Conservation (phyloP, 2,113 vertebrate species). For the Crotalus helleri region DNA sequence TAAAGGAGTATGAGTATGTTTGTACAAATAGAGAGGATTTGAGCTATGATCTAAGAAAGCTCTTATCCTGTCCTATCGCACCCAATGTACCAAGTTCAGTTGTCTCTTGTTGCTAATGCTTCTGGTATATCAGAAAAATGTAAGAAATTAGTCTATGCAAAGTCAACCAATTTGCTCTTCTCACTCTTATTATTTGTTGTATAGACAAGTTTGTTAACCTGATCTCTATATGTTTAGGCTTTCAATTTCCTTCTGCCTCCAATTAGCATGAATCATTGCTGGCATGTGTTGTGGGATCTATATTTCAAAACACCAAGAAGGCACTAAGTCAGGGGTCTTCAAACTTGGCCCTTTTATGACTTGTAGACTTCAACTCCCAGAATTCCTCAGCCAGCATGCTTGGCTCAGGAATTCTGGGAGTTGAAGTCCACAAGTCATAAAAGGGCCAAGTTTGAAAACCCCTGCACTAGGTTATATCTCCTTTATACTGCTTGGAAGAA, state of each 20-base stretch:
- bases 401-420: too few relatives aligned
- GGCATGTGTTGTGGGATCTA: too few relatives aligned
- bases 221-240: too few relatives aligned
- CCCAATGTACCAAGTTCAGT: background rate
- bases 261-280: too few relatives aligned
- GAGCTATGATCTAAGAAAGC: background rate
- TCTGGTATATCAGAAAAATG: background rate
- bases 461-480: background rate
- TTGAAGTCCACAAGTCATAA: too few relatives aligned
- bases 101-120: background rate
- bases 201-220: background rate
- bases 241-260: too few relatives aligned
- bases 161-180: background rate
- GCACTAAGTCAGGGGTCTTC: too few relatives aligned
- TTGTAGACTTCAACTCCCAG: too few relatives aligned
- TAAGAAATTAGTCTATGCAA: background rate
- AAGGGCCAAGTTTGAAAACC: too few relatives aligned
- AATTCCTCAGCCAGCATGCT: too few relatives aligned
- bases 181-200: background rate
- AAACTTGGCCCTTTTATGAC: too few relatives aligned
- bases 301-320: background rate
- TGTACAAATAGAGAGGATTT: background rate
- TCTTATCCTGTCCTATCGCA: background rate
- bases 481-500: background rate
- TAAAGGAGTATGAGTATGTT: background rate